A percentile compares a stretch with the other conserved stretches of the same genome.
phyloP scores from a whole-genome alignment of 2,888 invertebrate genomes.

The Labia minor region DNA sequence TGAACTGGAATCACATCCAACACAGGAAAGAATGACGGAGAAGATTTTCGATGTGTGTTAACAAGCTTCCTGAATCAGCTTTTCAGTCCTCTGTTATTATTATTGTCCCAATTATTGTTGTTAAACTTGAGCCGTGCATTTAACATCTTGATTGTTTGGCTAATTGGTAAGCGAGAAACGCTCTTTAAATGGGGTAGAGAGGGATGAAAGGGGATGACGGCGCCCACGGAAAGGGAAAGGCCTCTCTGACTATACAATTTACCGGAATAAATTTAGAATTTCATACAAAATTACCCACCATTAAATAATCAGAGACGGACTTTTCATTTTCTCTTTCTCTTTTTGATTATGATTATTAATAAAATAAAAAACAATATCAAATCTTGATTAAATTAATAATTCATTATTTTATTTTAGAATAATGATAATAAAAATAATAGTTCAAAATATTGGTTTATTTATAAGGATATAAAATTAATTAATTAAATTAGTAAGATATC shows the following conservation, averaged over 20 bases:
- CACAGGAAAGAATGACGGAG: too few species aligned
- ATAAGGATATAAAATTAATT: too few species aligned
- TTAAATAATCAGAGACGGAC: background rate
- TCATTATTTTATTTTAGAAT: too few species aligned
- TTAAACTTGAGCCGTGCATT: conserved; percentile 13
- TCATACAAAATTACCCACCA: conserved; percentile 4
- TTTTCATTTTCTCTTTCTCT: too few species aligned
- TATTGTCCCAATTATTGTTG: conserved; percentile 1
- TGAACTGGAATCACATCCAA: too few species aligned
- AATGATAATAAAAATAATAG: too few species aligned
- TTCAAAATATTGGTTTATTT: too few species aligned
- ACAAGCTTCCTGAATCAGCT: conserved; percentile 13
- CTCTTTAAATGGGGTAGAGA: background rate
- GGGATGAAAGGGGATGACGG: background rate
- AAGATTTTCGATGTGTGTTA: conserved; percentile 2
- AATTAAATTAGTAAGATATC: too few species aligned
- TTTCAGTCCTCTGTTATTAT: background rate
- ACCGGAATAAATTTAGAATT: conserved; percentile 7
- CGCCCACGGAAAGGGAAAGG: background rate
- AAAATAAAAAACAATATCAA: background rate
- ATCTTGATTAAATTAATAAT: too few species aligned
- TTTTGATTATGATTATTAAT: background rate
- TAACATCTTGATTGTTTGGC: conserved; percentile 13
- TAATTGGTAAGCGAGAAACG: conserved; percentile 13
- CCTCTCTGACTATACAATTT: background rate